Base-by-base conservation (phyloP, 1,140 invertebrate species). In the honey bee (Apis mellifera) region DNA sequence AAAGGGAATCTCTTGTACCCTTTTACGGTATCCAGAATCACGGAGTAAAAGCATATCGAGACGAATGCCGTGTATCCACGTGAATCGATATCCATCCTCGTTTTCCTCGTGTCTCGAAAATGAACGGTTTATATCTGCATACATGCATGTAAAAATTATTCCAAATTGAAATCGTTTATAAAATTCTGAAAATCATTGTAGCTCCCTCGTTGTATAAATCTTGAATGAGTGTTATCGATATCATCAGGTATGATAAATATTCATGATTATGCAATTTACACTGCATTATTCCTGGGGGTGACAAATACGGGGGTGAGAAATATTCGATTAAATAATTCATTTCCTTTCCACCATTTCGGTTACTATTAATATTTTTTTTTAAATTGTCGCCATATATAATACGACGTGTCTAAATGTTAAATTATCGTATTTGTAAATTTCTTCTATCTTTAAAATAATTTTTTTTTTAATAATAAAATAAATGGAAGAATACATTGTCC, bases 1-100 rank as follows among this genome's bases (percentile, higher is more conserved):
- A 21, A 62, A 72, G 48, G 8, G 11, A 23, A 52, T 59, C 66
- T 62, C 70, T 32, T 65, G 48, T 66, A 65, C 59, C 59, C 32
- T 78, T 55, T 69, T 59, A 57, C 66, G 17, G 54, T 26, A 78
- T 70, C 42, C 42, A 50, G n/a, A 60, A 52, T 70, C 42, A 59
- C 42, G 12, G 19, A 48, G 5, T 23, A 57, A 50, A 32, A 26
- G 12, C 52, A 3, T 48, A 57, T 48, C 54, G 9, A 17, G 7
- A 48, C 50, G n/a, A 32, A 60, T 15, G 9, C 50, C 5, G 68
- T 72, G 23, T 8, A n/a, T 71, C 48, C 17, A 68, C 15, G n/a
- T n/a, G 19, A 48, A 68, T 55, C 11, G 64, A 57, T 50, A 42
- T n/a, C 9, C 19, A 13, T 32, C 23, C 15, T 48, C 50, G 7